Conservation (phyloP, 2,113 vertebrate species). For the Oreotrochilus melanogaster region DNA sequence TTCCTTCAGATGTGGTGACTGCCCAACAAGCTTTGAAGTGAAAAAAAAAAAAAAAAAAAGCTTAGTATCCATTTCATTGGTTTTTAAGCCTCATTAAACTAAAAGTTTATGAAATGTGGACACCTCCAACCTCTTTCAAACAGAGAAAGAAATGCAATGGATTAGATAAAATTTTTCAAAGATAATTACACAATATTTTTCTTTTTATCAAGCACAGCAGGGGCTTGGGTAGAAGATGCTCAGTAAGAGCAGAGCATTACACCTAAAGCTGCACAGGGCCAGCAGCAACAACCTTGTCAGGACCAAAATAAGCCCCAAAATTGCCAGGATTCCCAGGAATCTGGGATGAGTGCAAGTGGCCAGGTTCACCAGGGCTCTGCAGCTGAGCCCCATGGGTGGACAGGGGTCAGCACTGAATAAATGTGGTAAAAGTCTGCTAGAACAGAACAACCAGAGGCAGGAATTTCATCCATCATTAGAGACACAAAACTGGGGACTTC, state of each 20-base stretch:
- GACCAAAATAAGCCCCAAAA: not conserved
- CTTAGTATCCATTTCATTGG: conserved; percentile 1
- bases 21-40: conserved; percentile 53
- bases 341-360: not conserved
- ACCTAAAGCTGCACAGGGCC: not conserved
- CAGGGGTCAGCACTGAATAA: not conserved
- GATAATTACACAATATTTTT: not conserved
- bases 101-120: conserved; percentile 31
- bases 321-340: not conserved
- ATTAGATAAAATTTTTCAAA: not conserved
- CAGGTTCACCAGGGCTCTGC: not conserved
- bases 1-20: conserved; percentile 49
- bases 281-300: not conserved
- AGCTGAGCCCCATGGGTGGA: not conserved
- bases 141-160: not conserved
- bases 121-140: conserved; percentile 14
- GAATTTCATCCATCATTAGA: not conserved
- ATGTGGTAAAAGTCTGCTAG: not conserved
- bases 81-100: conserved; percentile 55
- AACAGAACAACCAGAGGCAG: not conserved
- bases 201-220: not conserved
- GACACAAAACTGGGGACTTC: not conserved
- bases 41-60: not conserved
- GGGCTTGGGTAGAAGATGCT: not conserved
- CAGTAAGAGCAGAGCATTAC: rapidly evolving